Percentiles rank a stretch among this genome's conserved stretches.
These are phyloP conservation scores for Ctenosaura bakeri DNA, from an alignment of 2,797 vertebrate genomes.

Conservation along the genomic window DNA sequence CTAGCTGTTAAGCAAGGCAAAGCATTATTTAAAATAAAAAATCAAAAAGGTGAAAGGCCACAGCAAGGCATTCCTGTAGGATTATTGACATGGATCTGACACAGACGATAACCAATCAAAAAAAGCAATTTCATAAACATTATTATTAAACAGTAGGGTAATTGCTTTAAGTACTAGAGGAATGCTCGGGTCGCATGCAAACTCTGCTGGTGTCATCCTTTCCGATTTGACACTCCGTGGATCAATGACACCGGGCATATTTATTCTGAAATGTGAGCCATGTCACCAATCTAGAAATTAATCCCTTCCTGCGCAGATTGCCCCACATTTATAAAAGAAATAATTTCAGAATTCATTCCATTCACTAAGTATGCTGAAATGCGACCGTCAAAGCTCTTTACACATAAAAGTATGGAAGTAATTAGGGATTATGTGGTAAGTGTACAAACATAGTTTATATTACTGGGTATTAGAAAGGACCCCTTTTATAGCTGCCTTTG, in stretches of 20 bases:
- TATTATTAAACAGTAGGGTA: conserved; percentile 85
- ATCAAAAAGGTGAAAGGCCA: conserved; percentile 74
- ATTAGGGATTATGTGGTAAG: conserved; percentile 79
- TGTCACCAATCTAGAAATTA: conserved; percentile 71
- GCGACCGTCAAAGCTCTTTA: conserved; percentile 74
- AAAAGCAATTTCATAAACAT: conserved; percentile 84
- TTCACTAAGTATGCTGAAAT: conserved; percentile 76
- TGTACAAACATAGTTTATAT: conserved; percentile 74
- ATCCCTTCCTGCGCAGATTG: conserved; percentile 56
- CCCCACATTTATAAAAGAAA: conserved; percentile 67
- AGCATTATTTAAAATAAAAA: conserved; percentile 75
- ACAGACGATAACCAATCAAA: conserved; percentile 81
- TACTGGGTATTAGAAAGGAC: conserved; percentile 71
- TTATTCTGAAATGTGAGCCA: conserved; percentile 76
- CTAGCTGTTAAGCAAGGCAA: conserved; percentile 74
- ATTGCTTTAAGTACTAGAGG: conserved; percentile 84
- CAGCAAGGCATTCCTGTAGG: conserved; percentile 68
- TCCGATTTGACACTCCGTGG: conserved; percentile 78
- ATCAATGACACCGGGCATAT: conserved; percentile 82
- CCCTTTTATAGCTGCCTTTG: conserved; percentile 76
- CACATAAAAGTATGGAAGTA: conserved; percentile 77
- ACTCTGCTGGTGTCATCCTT: conserved; percentile 81
- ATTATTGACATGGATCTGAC: conserved; percentile 82
- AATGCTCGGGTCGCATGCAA: conserved; percentile 81
- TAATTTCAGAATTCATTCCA: conserved; percentile 73